Evolutionary conservation across 2,888 invertebrate genomes (phyloP).

Genomic region (Balanococcus diminutus): DNA sequence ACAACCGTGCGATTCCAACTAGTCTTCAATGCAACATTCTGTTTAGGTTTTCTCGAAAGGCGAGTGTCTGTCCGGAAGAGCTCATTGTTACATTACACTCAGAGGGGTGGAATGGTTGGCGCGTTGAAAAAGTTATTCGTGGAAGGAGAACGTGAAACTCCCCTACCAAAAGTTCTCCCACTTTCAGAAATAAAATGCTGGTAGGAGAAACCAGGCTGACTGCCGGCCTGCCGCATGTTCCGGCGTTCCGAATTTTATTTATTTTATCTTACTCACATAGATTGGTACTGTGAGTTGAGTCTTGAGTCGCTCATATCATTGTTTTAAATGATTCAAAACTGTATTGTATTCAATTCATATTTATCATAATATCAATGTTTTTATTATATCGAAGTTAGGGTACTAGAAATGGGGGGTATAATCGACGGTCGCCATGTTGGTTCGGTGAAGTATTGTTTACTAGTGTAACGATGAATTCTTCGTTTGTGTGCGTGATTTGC

Average conservation of each 20-base stretch:
- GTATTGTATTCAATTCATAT: too few relatives aligned
- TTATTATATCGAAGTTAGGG: too few relatives aligned
- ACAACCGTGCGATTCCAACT: constrained; percentile 54
- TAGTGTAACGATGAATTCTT: too few relatives aligned
- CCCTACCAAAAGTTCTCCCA: not conserved
- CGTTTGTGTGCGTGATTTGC: too few relatives aligned
- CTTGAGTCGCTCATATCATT: too few relatives aligned
- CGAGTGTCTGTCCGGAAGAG: constrained; percentile 48
- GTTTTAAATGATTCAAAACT: too few relatives aligned
- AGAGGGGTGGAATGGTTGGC: constrained; percentile 46
- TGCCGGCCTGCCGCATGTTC: not conserved
- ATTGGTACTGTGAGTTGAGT: too few relatives aligned
- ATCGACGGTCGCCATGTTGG: too few relatives aligned
- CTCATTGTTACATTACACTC: constrained; percentile 42
- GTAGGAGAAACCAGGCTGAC: not conserved
- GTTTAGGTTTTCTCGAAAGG: constrained; percentile 51
- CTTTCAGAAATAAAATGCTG: constrained; percentile 32
- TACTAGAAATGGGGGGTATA: too few relatives aligned
- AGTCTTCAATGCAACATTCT: constrained; percentile 54
- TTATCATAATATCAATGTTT: too few relatives aligned
- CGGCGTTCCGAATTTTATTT: not conserved
- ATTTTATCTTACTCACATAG: too few relatives aligned
- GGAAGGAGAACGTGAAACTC: not conserved
- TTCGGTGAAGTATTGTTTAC: too few relatives aligned
- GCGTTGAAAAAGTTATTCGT: constrained; percentile 33